Evolutionary conservation across 35 echinoderm and acorn worm genomes (phyloP), one percentile per base, ranked within the genome.

Genomic region (Ptychodera flava): DNA sequence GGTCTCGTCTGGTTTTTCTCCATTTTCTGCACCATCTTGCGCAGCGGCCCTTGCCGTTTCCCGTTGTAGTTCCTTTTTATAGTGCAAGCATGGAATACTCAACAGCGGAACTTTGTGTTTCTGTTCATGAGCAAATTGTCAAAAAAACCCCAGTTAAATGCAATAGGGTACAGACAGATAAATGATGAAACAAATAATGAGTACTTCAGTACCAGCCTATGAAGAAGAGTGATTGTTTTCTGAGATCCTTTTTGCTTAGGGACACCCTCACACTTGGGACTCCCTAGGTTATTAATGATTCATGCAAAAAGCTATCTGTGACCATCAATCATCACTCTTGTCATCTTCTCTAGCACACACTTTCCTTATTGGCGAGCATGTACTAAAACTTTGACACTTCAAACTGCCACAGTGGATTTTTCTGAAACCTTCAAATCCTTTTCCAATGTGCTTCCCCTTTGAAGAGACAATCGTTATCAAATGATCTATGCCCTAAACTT

Each of bases 31-130:
- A 64, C 6, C 45, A 22, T 64, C 45, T 64, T 64, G 45, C 22
- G 45, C 6, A 6, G 22, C 22, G 6, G 45, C 33, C 34, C 30
- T 29, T 78, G 37, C 36, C 15, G 33, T 82, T 80, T 95, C 90
- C 34, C 77, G 76, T 38, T 93, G 81, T 35, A 86, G 78, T 37
- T 83, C 88, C 34, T 86, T 75, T 75, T 78, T 93, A 52, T 93
- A 97, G 37, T 97, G 94, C 31, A 97, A 76, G 45, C 94, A 97
- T 35, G 94, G 94, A 78, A 97, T 97, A 79, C 83, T 83, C 37
- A 85, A 79, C 1, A 91, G 33, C 80, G 94, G 94, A 15, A 93
- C 88, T 85, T 84, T 90, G 77, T 97, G 94, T 82, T 84, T 87
- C 94, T 97, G 86, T 64, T 64, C n/a, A n/a, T n/a, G n/a, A n/a